Percentiles rank a stretch among this genome's conserved stretches.
Conservation (phyloP, 1,140 invertebrate species). For the Anthonomus grandis region DNA sequence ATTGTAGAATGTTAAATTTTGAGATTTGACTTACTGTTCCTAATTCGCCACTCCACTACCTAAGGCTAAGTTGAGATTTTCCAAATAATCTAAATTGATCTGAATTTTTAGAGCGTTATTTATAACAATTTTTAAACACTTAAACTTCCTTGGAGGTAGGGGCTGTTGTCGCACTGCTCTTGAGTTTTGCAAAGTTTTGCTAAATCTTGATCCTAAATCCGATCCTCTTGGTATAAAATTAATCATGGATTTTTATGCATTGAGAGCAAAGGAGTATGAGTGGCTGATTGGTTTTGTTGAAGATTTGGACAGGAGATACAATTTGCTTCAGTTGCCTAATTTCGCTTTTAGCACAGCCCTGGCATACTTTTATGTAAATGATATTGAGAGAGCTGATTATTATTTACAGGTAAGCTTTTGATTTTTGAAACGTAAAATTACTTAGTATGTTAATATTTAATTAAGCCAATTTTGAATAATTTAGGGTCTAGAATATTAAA, state of each 20-base stretch:
- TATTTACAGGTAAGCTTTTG: constrained; percentile 39
- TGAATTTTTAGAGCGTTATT: constrained; percentile 74
- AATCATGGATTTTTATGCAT: constrained; percentile 83
- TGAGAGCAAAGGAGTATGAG: constrained; percentile 75
- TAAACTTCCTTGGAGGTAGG: constrained; percentile 74
- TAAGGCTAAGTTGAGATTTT: too few relatives aligned
- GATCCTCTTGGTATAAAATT: constrained; percentile 83
- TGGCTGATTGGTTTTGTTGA: constrained; percentile 75
- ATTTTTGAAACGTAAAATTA: too few relatives aligned
- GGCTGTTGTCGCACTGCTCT: constrained; percentile 79
- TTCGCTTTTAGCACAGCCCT: constrained; percentile 82
- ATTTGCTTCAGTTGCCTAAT: constrained; percentile 81
- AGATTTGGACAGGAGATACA: constrained; percentile 63
- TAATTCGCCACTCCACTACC: too few relatives aligned
- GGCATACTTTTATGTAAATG: constrained; percentile 63
- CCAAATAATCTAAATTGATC: too few relatives aligned
- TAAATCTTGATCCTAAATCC: constrained; percentile 75
- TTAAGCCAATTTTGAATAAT: too few relatives aligned
- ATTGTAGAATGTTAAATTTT: too few relatives aligned
- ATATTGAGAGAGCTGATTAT: constrained; percentile 57
- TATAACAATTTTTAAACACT: constrained; percentile 81
- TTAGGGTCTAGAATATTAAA: too few relatives aligned
- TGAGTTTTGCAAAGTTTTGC: constrained; percentile 72
- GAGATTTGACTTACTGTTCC: too few relatives aligned
- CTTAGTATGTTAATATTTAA: too few relatives aligned